These are phyloP conservation scores for Anisognathus igniventris DNA, from an alignment of 2,797 vertebrate species.

Conservation along the genomic window DNA sequence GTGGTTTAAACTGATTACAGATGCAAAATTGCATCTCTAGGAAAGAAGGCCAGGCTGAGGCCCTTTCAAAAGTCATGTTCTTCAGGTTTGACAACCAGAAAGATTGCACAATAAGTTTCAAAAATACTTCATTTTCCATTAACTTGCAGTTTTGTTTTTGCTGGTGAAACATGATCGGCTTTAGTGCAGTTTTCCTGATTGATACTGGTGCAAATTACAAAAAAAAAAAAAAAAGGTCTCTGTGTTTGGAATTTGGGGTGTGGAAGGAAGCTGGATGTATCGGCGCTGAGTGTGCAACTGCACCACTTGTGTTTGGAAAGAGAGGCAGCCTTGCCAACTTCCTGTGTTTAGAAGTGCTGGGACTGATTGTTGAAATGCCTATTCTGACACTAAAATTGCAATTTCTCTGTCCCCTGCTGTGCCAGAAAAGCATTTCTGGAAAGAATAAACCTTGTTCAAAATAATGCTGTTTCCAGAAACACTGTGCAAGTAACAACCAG, in stretches of 20 bases:
- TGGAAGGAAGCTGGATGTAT: slow-evolving; percentile 29
- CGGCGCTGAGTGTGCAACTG: background rate
- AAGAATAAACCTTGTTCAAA: background rate
- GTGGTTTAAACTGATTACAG: slow-evolving; percentile 46
- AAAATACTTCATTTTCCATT: slow-evolving; percentile 25
- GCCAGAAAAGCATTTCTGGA: slow-evolving; percentile 27
- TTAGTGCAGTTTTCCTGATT: slow-evolving; percentile 5
- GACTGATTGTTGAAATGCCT: background rate
- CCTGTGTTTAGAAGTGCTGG: background rate
- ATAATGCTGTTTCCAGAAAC: slow-evolving; percentile 53
- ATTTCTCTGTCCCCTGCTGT: background rate
- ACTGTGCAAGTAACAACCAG: slow-evolving; percentile 35
- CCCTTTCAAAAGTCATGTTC: slow-evolving; percentile 45
- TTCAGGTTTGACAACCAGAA: slow-evolving; percentile 44
- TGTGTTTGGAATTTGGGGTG: slow-evolving; percentile 32
- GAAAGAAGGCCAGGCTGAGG: slow-evolving; percentile 37
- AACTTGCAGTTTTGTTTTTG: slow-evolving; percentile 18
- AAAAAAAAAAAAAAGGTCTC: background rate
- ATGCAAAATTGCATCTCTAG: slow-evolving; percentile 54
- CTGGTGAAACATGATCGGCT: slow-evolving; percentile 16
- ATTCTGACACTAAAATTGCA: background rate
- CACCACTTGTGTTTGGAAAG: slow-evolving; percentile 1
- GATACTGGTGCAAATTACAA: background rate
- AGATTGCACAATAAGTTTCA: slow-evolving; percentile 14
- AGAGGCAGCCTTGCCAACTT: background rate